A percentile compares a stretch with the other conserved stretches of the same genome.
phyloP scores from a whole-genome alignment of 2,888 invertebrate genomes.

The Uloborus plumipes region DNA sequence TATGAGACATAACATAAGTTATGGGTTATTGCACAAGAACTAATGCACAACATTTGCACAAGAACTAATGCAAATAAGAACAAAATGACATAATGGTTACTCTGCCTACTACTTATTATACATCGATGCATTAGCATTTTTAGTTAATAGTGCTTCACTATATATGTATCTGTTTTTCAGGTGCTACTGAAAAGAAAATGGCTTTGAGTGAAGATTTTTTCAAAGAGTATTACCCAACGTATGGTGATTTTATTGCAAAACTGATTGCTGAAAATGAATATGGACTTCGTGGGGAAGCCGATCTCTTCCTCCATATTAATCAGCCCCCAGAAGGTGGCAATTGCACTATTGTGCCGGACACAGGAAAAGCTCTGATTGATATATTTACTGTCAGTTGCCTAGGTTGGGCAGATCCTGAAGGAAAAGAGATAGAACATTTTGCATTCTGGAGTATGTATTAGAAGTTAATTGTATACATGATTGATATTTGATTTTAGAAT shows the following conservation, averaged over 20 bases:
- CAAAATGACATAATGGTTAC: no score
- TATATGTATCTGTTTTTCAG: slow-evolving; percentile 33
- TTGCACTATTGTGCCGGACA: slow-evolving; percentile 65
- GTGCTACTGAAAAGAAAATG: slow-evolving; percentile 67
- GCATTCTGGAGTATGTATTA: slow-evolving; percentile 66
- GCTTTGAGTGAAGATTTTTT: slow-evolving; percentile 68
- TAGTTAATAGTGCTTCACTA: not conserved
- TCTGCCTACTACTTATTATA: no score
- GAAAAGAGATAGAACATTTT: slow-evolving; percentile 67
- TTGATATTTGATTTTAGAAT: no score
- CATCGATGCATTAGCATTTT: no score
- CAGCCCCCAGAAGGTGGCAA: slow-evolving; percentile 67
- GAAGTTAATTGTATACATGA: not conserved
- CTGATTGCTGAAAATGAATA: slow-evolving; percentile 67
- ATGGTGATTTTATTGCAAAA: slow-evolving; percentile 67
- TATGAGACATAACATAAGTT: no score
- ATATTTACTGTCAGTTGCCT: slow-evolving; percentile 65
- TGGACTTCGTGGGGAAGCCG: slow-evolving; percentile 66
- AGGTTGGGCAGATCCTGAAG: slow-evolving; percentile 68
- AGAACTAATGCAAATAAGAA: no score
- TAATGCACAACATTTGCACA: no score
- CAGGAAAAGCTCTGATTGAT: slow-evolving; percentile 66
- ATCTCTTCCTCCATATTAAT: slow-evolving; percentile 67
- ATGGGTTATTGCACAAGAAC: no score
- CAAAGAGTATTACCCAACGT: slow-evolving; percentile 67